These are phyloP conservation scores for Synaphobranchus kaupii DNA, from an alignment of 2,797 vertebrate species.

Conservation along the genomic window DNA sequence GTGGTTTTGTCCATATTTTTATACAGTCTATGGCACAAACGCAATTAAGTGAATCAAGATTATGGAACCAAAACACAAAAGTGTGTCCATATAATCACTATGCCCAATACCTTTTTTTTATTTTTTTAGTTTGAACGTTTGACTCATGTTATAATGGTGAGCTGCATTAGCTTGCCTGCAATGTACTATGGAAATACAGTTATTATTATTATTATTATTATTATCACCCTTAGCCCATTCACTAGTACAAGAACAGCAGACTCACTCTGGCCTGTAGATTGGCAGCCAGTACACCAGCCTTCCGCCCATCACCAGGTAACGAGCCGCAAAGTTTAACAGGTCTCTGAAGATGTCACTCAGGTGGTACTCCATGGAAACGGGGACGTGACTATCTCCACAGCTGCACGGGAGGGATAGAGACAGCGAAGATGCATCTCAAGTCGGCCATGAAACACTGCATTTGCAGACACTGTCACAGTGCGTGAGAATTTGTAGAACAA, in stretches of 20 bases:
- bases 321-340: constrained; percentile 88
- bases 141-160: too few relatives aligned
- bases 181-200: too few relatives aligned
- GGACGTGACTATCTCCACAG: constrained; percentile 84
- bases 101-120: background rate
- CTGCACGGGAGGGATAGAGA: constrained; percentile 46
- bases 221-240: background rate
- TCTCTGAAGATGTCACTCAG: constrained; percentile 96
- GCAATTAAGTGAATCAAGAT: background rate
- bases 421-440: constrained; percentile 8
- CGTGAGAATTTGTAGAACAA: background rate
- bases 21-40: too few relatives aligned
- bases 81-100: background rate
- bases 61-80: background rate
- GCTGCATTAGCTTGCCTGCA: too few relatives aligned
- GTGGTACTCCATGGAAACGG: constrained; percentile 88
- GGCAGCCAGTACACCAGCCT: constrained; percentile 97
- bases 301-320: constrained; percentile 84
- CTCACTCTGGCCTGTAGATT: constrained; percentile 92
- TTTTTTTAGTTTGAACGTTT: too few relatives aligned
- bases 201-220: background rate
- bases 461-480: background rate
- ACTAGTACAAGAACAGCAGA: constrained; percentile 45
- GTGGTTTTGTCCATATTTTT: too few relatives aligned
- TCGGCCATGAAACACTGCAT: background rate